Conservation (phyloP, 2,113 vertebrate species). For the Myiozetetes cayanensis region DNA sequence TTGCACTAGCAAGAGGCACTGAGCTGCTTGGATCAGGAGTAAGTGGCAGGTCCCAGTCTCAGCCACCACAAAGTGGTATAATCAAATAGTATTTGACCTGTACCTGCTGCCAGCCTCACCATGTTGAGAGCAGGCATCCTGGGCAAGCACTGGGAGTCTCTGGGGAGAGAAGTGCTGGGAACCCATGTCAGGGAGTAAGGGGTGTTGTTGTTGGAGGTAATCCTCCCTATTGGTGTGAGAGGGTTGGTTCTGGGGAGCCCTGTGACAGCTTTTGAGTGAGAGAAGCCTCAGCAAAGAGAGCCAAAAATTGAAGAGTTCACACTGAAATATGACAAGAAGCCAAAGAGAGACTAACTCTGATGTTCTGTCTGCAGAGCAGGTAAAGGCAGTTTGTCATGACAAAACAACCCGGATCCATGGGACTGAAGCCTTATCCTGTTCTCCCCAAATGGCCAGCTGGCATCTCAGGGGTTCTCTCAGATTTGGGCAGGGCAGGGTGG, state of each 20-base stretch:
- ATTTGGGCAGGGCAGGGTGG: not conserved
- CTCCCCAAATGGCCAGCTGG: not conserved
- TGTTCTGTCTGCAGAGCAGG: not conserved
- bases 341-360: not conserved
- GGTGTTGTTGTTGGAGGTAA: not conserved
- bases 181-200: not conserved
- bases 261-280: not conserved
- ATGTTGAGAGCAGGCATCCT: not conserved
- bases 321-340: not conserved
- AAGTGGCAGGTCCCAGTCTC: not conserved
- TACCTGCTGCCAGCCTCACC: rapidly evolving
- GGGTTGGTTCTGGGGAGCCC: not conserved
- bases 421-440: not conserved
- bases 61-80: not conserved
- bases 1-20: not conserved
- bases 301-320: not conserved
- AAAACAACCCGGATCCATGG: not conserved
- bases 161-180: not conserved
- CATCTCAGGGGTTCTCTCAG: not conserved
- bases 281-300: not conserved
- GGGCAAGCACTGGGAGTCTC: rapidly evolving
- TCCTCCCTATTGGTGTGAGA: rapidly evolving
- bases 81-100: not conserved
- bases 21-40: not conserved
- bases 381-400: not conserved